Base-by-base conservation (phyloP, 2,888 invertebrate genomes). In the Alloscopus bannaensis region DNA sequence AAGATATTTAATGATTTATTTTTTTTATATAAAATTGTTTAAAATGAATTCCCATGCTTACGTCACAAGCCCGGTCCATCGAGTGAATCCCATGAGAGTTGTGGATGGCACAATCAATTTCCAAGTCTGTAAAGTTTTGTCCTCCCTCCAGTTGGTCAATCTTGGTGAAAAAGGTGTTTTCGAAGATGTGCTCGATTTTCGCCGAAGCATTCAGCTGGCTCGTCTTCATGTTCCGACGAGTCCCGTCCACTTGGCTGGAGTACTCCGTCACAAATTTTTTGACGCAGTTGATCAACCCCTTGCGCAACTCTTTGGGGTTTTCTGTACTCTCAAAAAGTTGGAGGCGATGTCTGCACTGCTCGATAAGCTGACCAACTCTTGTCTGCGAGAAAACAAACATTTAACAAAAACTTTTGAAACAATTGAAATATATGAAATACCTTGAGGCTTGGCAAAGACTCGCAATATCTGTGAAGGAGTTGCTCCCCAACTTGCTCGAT, bases 381-480 rank as follows among this genome's bases (percentile, higher is more conserved):
- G 31, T n/a, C n/a, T 45, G 24, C 20, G 52, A 22, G 22, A n/a
- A n/a, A n/a, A n/a, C n/a, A n/a, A n/a, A n/a, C n/a, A n/a, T n/a
- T n/a, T n/a, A n/a, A n/a, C n/a, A n/a, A n/a, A n/a, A n/a, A n/a
- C n/a, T n/a, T n/a, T n/a, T n/a, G n/a, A n/a, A n/a, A n/a, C n/a
- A n/a, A n/a, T n/a, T n/a, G n/a, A n/a, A n/a, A n/a, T n/a, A n/a
- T n/a, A n/a, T n/a, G n/a, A n/a, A n/a, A n/a, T n/a, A n/a, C 18
- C 26, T 52, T 68, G 0, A 99, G 91, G 88, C 99, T 97, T 6
- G 99, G 99, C 80, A 99, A 90, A 88, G 99, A 99, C 88, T 98
- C 98, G 84, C 98, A 91, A 87, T 99, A 99, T 89, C 99, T 99
- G 89, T 98, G 98, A 98, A 99, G 98, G 52, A 99, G 91, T 65